Evolutionary conservation across 2,888 invertebrate species (phyloP).

Genomic region (Notodonta dromedarius): DNA sequence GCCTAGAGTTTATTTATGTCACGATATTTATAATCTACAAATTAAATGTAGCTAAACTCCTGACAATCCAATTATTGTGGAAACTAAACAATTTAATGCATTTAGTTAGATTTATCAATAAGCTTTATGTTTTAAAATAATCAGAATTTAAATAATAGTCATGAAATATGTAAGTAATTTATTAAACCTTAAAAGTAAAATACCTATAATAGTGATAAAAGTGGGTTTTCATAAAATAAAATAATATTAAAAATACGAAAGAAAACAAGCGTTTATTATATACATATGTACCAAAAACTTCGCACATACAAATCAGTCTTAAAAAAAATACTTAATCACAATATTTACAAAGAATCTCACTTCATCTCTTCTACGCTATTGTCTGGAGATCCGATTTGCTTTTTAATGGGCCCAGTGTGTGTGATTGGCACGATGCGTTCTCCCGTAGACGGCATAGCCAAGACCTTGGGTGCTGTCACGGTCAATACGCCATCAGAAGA

Average conservation of each 20-base stretch:
- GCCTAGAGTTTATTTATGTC: too few species aligned
- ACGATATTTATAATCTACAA: too few species aligned
- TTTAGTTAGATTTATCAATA: too few species aligned
- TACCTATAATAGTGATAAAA: too few species aligned
- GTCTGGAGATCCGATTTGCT: constrained; percentile 47
- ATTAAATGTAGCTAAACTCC: too few species aligned
- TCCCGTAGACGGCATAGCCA: constrained; percentile 68
- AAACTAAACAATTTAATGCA: too few species aligned
- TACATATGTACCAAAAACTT: constrained; percentile 13
- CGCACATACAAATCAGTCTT: constrained; percentile 57
- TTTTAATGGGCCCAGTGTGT: constrained; percentile 83
- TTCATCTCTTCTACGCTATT: constrained; percentile 16
- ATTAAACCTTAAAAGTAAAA: too few species aligned
- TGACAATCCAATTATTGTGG: too few species aligned
- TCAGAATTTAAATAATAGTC: too few species aligned
- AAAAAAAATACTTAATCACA: constrained; percentile 19
- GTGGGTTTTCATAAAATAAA: too few species aligned
- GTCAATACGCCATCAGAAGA: constrained; percentile 91
- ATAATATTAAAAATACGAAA: not conserved
- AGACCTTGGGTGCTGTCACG: constrained; percentile 86
- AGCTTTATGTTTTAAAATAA: too few species aligned
- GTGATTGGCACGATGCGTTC: constrained; percentile 85
- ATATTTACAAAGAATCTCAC: constrained; percentile 16
- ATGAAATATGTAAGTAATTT: too few species aligned
- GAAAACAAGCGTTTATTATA: constrained; percentile 16